Evolutionary conservation across 2,113 vertebrate species (phyloP).

Genomic region (Charina bottae): DNA sequence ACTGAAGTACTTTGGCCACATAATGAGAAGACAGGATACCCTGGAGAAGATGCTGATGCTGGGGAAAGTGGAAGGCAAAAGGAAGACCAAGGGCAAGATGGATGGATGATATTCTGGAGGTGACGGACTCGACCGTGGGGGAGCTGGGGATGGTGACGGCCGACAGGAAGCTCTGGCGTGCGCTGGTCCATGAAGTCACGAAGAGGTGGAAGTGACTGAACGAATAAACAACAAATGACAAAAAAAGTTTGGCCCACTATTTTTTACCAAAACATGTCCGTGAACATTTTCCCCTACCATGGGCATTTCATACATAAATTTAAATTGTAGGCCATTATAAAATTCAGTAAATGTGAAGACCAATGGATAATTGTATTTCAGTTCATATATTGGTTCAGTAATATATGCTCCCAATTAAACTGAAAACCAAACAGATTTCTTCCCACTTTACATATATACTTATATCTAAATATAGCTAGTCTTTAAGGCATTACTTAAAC

Average conservation of each 20-base stretch:
- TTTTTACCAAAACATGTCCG: neutral
- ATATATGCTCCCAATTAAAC: neutral
- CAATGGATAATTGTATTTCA: neutral
- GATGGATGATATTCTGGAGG: too few relatives aligned
- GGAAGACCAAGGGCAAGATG: too few relatives aligned
- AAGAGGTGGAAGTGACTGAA: too few relatives aligned
- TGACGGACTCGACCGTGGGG: too few relatives aligned
- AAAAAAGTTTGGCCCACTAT: neutral
- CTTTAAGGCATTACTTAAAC: neutral
- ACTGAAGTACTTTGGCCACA: too few relatives aligned
- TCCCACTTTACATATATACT: neutral
- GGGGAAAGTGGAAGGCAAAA: too few relatives aligned
- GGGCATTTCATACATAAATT: neutral
- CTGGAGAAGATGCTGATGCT: too few relatives aligned
- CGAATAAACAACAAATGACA: too few relatives aligned
- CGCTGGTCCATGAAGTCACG: too few relatives aligned
- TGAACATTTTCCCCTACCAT: neutral
- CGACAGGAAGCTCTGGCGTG: too few relatives aligned
- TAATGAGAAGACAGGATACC: too few relatives aligned
- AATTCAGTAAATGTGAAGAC: neutral
- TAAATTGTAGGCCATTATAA: neutral
- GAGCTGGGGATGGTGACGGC: too few relatives aligned
- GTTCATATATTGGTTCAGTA: neutral
- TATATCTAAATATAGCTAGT: neutral
- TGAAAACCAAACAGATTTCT: neutral